Conservation (phyloP, 2,888 invertebrate genomes). For the Quadroppia sp. region DNA sequence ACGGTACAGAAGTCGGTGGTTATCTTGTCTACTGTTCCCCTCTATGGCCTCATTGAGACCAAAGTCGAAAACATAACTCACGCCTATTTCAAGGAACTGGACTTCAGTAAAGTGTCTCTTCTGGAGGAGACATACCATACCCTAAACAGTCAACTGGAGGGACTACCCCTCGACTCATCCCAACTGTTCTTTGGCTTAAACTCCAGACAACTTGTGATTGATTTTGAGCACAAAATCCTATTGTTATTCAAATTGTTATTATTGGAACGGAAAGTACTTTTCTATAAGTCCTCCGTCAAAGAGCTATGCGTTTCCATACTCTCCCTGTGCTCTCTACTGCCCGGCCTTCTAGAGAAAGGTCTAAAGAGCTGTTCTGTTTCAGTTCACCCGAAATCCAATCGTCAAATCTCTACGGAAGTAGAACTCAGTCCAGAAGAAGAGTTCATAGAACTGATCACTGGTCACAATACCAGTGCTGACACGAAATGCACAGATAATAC, state of each 20-base stretch:
- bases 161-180: slow-evolving; percentile 55
- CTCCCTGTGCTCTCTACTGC: slow-evolving; percentile 82
- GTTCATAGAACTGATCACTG: neutral
- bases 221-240: slow-evolving; percentile 86
- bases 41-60: slow-evolving; percentile 87
- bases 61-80: slow-evolving; percentile 94
- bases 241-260: slow-evolving; percentile 86
- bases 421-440: slow-evolving; percentile 21
- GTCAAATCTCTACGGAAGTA: slow-evolving; percentile 35
- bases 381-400: slow-evolving; percentile 26
- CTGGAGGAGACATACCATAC: slow-evolving; percentile 88
- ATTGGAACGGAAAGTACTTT: slow-evolving; percentile 71
- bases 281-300: slow-evolving; percentile 88
- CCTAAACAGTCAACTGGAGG: slow-evolving; percentile 74
- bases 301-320: slow-evolving; percentile 79
- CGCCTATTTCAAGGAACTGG: slow-evolving; percentile 93
- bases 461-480: neutral
- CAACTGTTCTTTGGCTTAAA: slow-evolving; percentile 74
- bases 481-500: neutral
- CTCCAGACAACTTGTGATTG: slow-evolving; percentile 70
- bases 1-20: slow-evolving; percentile 98
- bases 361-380: slow-evolving; percentile 38
- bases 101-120: slow-evolving; percentile 79
- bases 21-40: slow-evolving; percentile 79
- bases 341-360: slow-evolving; percentile 56